Conservation (phyloP, 92 coral and sea anemone genomes). For the Phenganax subtilis region DNA sequence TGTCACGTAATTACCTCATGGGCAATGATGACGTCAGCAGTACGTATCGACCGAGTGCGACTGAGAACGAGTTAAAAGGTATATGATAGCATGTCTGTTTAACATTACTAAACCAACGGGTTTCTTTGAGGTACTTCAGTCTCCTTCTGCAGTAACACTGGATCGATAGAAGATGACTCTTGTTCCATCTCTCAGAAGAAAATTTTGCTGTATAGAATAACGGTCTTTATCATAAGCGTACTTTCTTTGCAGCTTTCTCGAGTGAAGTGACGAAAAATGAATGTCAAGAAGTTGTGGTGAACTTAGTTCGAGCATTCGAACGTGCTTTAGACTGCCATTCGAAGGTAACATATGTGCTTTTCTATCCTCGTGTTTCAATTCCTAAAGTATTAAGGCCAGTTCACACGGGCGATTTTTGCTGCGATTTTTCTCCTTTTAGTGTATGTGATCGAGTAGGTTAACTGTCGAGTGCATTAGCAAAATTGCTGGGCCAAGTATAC, state of each 20-base stretch:
- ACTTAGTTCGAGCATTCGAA: constrained; percentile 77
- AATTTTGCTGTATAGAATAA: neutral
- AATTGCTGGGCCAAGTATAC: too few species aligned
- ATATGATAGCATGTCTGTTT: constrained; percentile 9
- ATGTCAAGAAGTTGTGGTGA: constrained; percentile 70
- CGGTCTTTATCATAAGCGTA: too few species aligned
- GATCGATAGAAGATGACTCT: too few species aligned
- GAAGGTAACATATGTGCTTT: constrained; percentile 48
- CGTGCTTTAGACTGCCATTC: constrained; percentile 69
- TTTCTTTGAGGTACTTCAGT: too few species aligned
- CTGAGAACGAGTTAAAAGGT: constrained; percentile 62
- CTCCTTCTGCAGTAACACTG: too few species aligned
- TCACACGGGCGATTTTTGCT: neutral
- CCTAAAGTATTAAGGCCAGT: neutral
- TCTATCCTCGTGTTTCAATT: neutral
- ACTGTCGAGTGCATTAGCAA: too few species aligned
- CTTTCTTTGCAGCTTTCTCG: constrained; percentile 28
- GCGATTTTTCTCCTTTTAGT: too few species aligned
- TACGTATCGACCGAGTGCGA: constrained; percentile 46
- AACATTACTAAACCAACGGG: neutral
- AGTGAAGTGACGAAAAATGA: constrained; percentile 42
- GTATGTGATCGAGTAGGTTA: too few species aligned
- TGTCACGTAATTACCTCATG: constrained; percentile 58
- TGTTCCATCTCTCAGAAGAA: too few species aligned
- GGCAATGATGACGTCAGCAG: constrained; percentile 19